These are phyloP conservation scores for Lepidurus packardi DNA, from an alignment of 1,140 invertebrate species.

Conservation along the genomic window DNA sequence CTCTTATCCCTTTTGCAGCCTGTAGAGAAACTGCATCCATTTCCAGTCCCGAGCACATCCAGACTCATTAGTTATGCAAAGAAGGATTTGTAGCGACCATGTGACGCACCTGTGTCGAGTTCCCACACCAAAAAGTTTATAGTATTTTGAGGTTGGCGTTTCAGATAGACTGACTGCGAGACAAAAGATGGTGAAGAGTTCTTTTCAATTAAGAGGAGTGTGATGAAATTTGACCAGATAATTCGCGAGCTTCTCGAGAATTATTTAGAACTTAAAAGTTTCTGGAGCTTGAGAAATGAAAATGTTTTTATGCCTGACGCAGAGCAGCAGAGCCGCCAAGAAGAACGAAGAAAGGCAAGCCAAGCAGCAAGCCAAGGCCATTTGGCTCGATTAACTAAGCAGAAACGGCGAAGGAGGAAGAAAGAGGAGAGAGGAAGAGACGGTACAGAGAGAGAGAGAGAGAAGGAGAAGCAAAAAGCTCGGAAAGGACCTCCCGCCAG, in stretches of 20 bases:
- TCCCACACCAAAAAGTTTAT: too few species aligned
- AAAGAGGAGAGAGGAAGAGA: background rate
- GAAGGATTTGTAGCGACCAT: background rate
- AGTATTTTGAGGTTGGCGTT: too few species aligned
- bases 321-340: too few species aligned
- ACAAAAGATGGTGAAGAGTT: too few species aligned
- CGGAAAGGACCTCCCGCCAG: background rate
- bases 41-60: background rate
- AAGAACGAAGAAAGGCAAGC: slow-evolving; percentile 14
- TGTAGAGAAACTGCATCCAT: background rate
- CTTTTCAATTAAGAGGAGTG: too few species aligned
- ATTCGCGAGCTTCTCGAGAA: too few species aligned
- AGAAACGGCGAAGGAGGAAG: slow-evolving; percentile 1
- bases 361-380: slow-evolving; percentile 9
- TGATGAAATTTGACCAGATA: too few species aligned
- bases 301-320: too few species aligned
- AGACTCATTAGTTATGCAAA: slow-evolving; percentile 16
- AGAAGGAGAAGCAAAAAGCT: background rate
- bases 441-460: background rate
- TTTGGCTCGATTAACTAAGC: slow-evolving; percentile 18
- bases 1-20: background rate
- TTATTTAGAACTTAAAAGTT: too few species aligned
- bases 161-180: too few species aligned
- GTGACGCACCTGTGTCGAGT: background rate
- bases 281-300: too few species aligned